phyloP scores from a whole-genome alignment of 2,888 invertebrate genomes.

The Lasioglossum calceatum region DNA sequence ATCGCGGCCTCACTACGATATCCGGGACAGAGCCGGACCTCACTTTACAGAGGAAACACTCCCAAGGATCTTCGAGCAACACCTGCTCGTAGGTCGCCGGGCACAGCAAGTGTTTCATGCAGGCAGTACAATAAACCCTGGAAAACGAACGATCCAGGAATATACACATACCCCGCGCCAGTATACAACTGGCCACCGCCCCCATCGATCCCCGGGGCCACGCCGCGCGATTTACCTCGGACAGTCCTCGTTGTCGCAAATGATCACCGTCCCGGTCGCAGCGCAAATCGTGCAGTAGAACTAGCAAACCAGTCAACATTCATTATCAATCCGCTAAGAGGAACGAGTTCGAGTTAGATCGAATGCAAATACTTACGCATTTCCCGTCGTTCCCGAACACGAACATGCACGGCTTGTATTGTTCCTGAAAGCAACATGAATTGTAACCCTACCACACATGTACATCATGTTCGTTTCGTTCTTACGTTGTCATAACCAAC shows the following conservation, averaged over 20 bases:
- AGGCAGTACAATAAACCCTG: constrained; percentile 82
- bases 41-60: constrained; percentile 79
- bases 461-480: not conserved
- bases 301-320: constrained; percentile 62
- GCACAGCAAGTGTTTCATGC: constrained; percentile 79
- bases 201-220: not conserved
- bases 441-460: not conserved
- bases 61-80: constrained; percentile 78
- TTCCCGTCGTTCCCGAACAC: constrained; percentile 81
- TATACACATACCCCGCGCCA: not conserved
- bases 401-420: constrained; percentile 76
- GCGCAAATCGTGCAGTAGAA: constrained; percentile 81
- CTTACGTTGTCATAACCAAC: not conserved
- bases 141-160: constrained; percentile 41
- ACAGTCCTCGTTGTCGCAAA: constrained; percentile 80
- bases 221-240: constrained; percentile 75
- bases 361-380: constrained; percentile 76
- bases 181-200: not conserved
- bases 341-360: not conserved
- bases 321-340: constrained; percentile 4
- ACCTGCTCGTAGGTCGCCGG: constrained; percentile 75
- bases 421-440: constrained; percentile 41
- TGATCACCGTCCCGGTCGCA: constrained; percentile 77
- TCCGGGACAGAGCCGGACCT: constrained; percentile 42
- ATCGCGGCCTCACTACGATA: constrained; percentile 71